Evolutionary conservation across 2,888 invertebrate genomes (phyloP), one percentile per base, ranked within the genome.

Genomic region (Troides aeacus): DNA sequence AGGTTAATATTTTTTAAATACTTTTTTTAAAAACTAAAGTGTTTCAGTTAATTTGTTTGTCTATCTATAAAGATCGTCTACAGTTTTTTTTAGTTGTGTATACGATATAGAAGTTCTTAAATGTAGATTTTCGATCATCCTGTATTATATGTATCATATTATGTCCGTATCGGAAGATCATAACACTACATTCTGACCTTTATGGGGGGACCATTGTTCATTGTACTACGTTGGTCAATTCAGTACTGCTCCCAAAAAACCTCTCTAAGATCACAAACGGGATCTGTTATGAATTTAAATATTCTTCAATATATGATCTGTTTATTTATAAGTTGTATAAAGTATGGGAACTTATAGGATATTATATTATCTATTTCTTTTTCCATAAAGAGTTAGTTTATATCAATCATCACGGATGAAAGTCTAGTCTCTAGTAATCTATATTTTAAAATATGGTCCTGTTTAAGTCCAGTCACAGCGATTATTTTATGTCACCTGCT

Each of bases 171-270:
- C 71, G 23, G 81, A 86, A 84, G 81, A 78, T 75, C 50, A 83
- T 87, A 90, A 88, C 83, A 88, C 90, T 89, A 88, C 86, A 88
- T 87, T 90, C 87, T 91, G 89, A 90, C 87, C 90, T 90, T 90
- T 88, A 87, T 87, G 86, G 89, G 80, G 84, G 79, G 76, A 79
- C 81, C 82, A 91, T 90, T 90, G 91, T 90, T 87, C 92, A 90
- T 90, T 91, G 90, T 92, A 80, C 85, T 81, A 80, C 82, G 83
- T 86, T 89, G 89, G 89, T 88, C 89, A 90, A 62, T 24, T 62
- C 39, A 62, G 83, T 83, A 76, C 76, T 76, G 85, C 39, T 59
- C 66, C 65, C 66, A 66, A 63, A 69, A 71, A 66, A 66, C 23
- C 59, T 30, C 50, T 58, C 12, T 10, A 10, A 2, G 3, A 50